Base-by-base conservation (phyloP, 2,797 vertebrate species). In the Lithobates pipiens region DNA sequence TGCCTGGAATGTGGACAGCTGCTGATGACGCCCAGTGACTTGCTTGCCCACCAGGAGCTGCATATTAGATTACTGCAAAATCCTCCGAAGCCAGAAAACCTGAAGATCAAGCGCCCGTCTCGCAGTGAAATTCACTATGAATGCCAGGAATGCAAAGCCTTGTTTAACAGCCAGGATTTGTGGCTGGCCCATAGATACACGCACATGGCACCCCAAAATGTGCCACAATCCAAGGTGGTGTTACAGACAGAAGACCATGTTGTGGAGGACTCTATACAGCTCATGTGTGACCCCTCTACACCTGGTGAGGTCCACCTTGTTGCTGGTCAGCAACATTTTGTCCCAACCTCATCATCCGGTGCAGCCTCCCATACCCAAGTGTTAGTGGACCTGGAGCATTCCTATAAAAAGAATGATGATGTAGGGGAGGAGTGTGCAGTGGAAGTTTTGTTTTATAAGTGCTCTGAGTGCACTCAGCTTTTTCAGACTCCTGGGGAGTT, bases 1-100 rank as follows among this genome's bases (percentile, higher is more conserved):
- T 99, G 97, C 88, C 90, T 99, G 90, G 97, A 98, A 89, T 99
- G 97, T 21, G 97, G 97, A 6, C 92, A 95, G 65, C 91, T 98
- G 4, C 92, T 99, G 0, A 70, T 95, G 68, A 95, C 96, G 9
- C 94, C 97, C 0, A 95, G 96, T 0, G 96, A 98, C 87, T 95
- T 99, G 39, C 90, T 99, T 89, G 95, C 96, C 85, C 97, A 98
- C 86, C 97, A 98, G 86, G 97, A 97, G 89, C 91, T 98, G 85
- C 97, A 98, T 89, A 93, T 98, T 91, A 95, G 96, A 80, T 94
- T 97, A 61, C 29, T 93, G 50, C 39, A 39, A 39, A 89, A 79
- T 0, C 89, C 90, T 0, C 85, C 91, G 0, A 77, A 88, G 10
- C 84, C 90, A 0, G 91, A 87, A 54, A 86, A 78, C 0, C 74